Percentiles rank a stretch among this genome's conserved stretches.
phyloP scores from a whole-genome alignment of 2,113 vertebrate genomes.

The Anhinga anhinga region DNA sequence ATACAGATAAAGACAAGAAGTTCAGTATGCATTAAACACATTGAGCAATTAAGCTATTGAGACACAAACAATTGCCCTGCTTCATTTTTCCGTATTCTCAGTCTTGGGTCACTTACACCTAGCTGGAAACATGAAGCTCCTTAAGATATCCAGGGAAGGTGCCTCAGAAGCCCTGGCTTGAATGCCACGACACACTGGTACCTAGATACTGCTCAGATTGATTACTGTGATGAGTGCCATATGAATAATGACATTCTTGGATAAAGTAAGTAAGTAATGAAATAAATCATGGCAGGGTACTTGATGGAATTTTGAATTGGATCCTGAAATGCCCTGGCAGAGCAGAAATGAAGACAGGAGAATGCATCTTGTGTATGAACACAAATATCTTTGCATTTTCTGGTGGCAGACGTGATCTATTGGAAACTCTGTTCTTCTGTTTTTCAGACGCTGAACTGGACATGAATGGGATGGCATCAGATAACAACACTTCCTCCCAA shows the following conservation, averaged over 20 bases:
- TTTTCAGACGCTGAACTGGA: conserved; percentile 52
- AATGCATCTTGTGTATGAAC: background rate
- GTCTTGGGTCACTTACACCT: background rate
- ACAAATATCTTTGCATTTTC: background rate
- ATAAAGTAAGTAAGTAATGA: background rate
- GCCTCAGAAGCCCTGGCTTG: background rate
- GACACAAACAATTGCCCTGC: background rate
- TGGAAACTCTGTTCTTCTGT: background rate
- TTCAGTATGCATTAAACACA: background rate
- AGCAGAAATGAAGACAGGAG: background rate
- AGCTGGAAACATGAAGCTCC: background rate
- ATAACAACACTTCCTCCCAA: conserved; percentile 68
- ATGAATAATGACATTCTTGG: background rate
- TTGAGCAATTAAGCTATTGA: background rate
- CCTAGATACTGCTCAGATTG: background rate
- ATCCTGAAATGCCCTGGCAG: background rate
- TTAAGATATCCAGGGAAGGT: background rate
- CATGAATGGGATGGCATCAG: conserved; percentile 69
- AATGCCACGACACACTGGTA: background rate
- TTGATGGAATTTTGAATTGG: background rate
- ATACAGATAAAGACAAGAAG: background rate
- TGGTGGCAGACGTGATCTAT: background rate
- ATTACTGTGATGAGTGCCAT: background rate
- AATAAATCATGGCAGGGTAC: background rate
- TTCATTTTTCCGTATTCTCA: background rate